Conservation (phyloP, 1,140 invertebrate genomes). For the Drosophila sp. region DNA sequence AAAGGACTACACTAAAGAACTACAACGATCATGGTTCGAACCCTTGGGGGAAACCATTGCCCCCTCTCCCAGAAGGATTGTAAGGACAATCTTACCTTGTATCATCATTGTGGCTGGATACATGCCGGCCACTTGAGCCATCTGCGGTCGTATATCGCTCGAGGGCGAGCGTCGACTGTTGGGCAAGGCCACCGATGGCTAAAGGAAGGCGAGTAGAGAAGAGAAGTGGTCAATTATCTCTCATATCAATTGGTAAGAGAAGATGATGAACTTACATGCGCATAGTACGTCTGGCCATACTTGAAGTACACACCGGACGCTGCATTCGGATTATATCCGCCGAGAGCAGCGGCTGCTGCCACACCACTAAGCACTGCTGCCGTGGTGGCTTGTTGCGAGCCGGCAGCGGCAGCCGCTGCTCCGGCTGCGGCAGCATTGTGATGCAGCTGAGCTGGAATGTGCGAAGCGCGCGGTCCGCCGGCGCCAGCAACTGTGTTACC, state of each 20-base stretch:
- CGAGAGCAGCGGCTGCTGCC: constrained; percentile 65
- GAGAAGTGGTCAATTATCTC: no score
- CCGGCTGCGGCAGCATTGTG: constrained; percentile 70
- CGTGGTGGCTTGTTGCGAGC: constrained; percentile 61
- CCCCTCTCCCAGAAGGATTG: no score
- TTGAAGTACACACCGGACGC: constrained; percentile 80
- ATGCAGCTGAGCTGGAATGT: constrained; percentile 82
- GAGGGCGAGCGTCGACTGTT: constrained; percentile 82
- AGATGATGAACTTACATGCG: constrained; percentile 68
- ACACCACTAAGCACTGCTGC: constrained; percentile 73
- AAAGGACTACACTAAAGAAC: neutral
- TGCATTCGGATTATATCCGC: constrained; percentile 76
- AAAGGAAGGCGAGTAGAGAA: neutral
- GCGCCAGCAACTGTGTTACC: constrained; percentile 35
- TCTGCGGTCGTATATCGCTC: constrained; percentile 77
- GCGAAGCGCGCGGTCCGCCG: constrained; percentile 59
- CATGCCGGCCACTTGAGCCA: constrained; percentile 79
- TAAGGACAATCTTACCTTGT: constrained; percentile 58
- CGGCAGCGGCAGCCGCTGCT: constrained; percentile 45
- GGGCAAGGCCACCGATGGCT: constrained; percentile 81
- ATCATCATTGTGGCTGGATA: constrained; percentile 83
- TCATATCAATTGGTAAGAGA: no score
- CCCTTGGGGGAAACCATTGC: no score
- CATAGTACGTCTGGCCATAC: constrained; percentile 82
- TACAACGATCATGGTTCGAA: no score